Evolutionary conservation across 2,113 vertebrate genomes (phyloP).

Genomic region (Peromyscus maniculatus): DNA sequence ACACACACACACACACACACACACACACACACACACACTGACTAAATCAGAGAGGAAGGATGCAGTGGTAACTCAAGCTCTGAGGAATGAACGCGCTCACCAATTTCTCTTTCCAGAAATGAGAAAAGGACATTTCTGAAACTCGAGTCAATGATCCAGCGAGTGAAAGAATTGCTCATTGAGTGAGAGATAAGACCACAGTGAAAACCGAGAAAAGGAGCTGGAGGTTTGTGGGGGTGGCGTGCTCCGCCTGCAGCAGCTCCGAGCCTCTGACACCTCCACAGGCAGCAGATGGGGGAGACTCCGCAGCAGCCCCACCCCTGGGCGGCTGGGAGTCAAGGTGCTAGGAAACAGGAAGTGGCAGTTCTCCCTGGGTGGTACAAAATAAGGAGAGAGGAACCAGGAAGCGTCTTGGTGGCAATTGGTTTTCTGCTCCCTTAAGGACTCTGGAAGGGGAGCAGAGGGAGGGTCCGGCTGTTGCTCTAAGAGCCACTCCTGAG

Average conservation of each 20-base stretch:
- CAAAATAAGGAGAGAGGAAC: not conserved
- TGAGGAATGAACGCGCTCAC: constrained; percentile 67
- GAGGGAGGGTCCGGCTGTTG: too few species aligned
- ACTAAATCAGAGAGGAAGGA: constrained; percentile 45
- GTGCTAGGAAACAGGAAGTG: not conserved
- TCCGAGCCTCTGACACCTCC: constrained; percentile 19
- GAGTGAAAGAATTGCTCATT: constrained; percentile 69
- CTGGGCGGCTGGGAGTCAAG: constrained; percentile 13
- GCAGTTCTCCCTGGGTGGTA: not conserved
- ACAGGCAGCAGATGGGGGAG: constrained; percentile 25
- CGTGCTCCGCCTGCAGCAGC: constrained; percentile 46
- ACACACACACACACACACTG: not conserved
- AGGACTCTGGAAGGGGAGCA: not conserved
- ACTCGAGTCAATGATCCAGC: constrained; percentile 58
- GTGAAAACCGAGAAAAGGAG: constrained; percentile 59
- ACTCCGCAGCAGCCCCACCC: not conserved
- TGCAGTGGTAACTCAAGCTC: constrained; percentile 42
- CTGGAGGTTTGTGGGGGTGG: not conserved
- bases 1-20: not conserved
- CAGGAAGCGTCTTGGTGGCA: rapidly evolving
- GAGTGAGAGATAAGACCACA: constrained; percentile 64
- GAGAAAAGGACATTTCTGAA: constrained; percentile 72
- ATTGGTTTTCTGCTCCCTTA: not conserved
- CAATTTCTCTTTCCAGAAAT: constrained; percentile 62
- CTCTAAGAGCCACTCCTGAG: rapidly evolving